Percentiles rank a stretch among this genome's conserved stretches.
These are phyloP conservation scores for Oncorhynchus gorbuscha DNA, from an alignment of 2,113 vertebrate species.

Conservation along the genomic window DNA sequence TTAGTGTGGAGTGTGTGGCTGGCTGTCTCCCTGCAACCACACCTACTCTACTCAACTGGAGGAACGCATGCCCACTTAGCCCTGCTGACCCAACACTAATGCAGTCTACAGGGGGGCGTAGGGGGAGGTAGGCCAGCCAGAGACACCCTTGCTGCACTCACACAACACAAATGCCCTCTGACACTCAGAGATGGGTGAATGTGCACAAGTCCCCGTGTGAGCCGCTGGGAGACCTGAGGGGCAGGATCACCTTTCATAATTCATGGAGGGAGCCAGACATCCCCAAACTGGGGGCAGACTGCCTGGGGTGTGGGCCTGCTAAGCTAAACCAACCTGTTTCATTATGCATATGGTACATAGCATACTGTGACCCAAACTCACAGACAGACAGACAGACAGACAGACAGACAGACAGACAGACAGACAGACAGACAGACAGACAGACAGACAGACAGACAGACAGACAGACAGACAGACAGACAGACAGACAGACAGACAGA, in stretches of 20 bases:
- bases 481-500: too few species aligned
- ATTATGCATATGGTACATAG: constrained; percentile 49
- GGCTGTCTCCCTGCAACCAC: constrained; percentile 4
- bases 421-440: too few species aligned
- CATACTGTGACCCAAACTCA: constrained; percentile 18
- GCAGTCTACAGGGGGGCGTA: constrained; percentile 13
- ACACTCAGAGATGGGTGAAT: constrained; percentile 45
- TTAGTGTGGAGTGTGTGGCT: not conserved
- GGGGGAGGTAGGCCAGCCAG: constrained; percentile 11
- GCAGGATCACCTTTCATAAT: constrained; percentile 72
- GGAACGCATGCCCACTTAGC: constrained; percentile 32
- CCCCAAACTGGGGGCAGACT: constrained; percentile 44
- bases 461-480: too few species aligned
- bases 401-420: too few species aligned
- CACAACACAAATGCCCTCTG: constrained; percentile 43
- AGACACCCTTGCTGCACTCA: constrained; percentile 47
- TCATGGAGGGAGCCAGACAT: constrained; percentile 67
- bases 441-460: too few species aligned
- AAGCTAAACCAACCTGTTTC: constrained; percentile 39
- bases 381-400: too few species aligned
- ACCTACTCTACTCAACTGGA: constrained; percentile 28
- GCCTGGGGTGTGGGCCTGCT: constrained; percentile 20
- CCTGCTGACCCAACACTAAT: constrained; percentile 43
- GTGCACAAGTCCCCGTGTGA: constrained; percentile 50
- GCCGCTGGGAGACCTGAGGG: constrained; percentile 45